A percentile compares a stretch with the other conserved stretches of the same genome.
Evolutionary conservation across 2,888 invertebrate species (phyloP).

Genomic region (Hermaeophaga mercurialis): DNA sequence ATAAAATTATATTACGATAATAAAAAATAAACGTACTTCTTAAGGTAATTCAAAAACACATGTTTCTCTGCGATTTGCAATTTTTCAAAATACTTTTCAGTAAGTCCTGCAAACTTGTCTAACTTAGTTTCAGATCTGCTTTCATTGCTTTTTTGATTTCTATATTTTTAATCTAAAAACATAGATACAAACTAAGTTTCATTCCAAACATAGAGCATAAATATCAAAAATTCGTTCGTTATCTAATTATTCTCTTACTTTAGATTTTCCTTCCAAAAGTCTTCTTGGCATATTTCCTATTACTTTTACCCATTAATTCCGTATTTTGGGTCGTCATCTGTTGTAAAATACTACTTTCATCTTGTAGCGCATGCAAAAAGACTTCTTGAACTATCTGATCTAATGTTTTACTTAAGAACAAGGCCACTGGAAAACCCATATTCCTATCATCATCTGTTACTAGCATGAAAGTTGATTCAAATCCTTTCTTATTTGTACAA

Average conservation of each 20-base stretch:
- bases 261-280: conserved; percentile 28
- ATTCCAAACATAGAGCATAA: too few species aligned
- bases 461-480: conserved; percentile 28
- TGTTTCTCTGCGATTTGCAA: conserved; percentile 19
- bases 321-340: conserved; percentile 35
- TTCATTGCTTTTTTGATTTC: conserved; percentile 27
- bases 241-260: conserved; percentile 20
- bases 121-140: conserved; percentile 22
- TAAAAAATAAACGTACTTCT: conserved; percentile 23
- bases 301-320: conserved; percentile 29
- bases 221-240: too few species aligned
- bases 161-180: conserved; percentile 15
- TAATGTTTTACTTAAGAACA: conserved; percentile 32
- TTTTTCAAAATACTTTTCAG: conserved; percentile 15
- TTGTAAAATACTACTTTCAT: conserved; percentile 35
- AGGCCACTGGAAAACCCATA: conserved; percentile 26
- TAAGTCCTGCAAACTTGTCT: conserved; percentile 27
- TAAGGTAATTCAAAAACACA: conserved; percentile 32
- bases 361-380: conserved; percentile 33
- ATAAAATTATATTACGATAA: neutral
- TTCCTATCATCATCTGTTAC: conserved; percentile 33
- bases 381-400: conserved; percentile 33
- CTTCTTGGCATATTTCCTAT: conserved; percentile 15
- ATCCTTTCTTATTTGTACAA: conserved; percentile 28
- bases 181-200: neutral